A percentile compares a stretch with the other conserved stretches of the same genome.
These are phyloP conservation scores for Orthonevra nobilis DNA, from an alignment of 2,888 invertebrate genomes.

Conservation along the genomic window DNA sequence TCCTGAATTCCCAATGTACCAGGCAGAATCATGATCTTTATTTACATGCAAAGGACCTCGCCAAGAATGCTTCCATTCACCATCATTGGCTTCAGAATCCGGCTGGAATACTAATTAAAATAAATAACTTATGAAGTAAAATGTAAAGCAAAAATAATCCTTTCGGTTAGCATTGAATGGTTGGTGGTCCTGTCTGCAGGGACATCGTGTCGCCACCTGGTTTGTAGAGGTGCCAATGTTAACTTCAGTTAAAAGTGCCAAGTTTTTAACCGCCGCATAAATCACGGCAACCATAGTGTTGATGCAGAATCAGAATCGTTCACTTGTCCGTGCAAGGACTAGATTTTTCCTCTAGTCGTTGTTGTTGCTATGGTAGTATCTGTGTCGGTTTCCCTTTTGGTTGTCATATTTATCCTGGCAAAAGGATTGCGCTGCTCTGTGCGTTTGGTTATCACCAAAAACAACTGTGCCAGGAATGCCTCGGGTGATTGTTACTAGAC, in stretches of 20 bases:
- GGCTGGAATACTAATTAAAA: constrained; percentile 63
- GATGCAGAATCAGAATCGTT: constrained; percentile 10
- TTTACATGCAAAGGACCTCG: constrained; percentile 49
- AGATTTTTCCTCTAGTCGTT: constrained; percentile 6
- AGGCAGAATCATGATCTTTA: constrained; percentile 31
- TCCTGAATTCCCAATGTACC: constrained; percentile 14
- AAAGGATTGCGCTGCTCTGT: constrained; percentile 59
- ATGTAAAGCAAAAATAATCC: constrained; percentile 31
- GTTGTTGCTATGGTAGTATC: constrained; percentile 15
- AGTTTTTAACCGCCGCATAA: constrained; percentile 58
- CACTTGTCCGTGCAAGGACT: constrained; percentile 7
- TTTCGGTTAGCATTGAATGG: constrained; percentile 16
- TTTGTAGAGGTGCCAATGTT: constrained; percentile 30
- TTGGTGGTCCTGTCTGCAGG: constrained; percentile 1
- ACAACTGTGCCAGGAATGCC: constrained; percentile 63
- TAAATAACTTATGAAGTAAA: constrained; percentile 61
- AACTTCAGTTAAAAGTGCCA: constrained; percentile 44
- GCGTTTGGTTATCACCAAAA: constrained; percentile 67
- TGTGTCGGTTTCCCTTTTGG: constrained; percentile 48
- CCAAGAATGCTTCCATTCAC: constrained; percentile 17
- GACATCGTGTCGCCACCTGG: constrained; percentile 43
- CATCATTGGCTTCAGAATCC: neutral
- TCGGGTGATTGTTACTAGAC: constrained; percentile 65
- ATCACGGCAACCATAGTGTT: constrained; percentile 21
- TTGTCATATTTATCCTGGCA: constrained; percentile 56